Base-by-base conservation (phyloP, 2,797 vertebrate genomes). In the Platalea minor region DNA sequence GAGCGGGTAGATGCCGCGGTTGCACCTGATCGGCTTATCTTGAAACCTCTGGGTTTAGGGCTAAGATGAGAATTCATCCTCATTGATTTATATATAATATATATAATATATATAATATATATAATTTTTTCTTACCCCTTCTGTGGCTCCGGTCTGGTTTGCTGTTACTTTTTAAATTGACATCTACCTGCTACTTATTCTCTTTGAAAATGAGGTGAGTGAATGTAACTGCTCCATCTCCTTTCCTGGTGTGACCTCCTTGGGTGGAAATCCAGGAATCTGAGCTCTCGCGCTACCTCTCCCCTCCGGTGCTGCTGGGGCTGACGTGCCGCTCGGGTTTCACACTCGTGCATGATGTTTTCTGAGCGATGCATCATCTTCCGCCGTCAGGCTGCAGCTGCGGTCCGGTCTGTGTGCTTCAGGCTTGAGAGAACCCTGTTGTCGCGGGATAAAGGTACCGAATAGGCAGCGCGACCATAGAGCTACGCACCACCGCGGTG, bases 1-100 rank as follows among this genome's bases (percentile, higher is more conserved):
- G 41, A 24, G 1, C 0, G 3, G 4, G 14, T 19, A 50, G 3
- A 4, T 46, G 43, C 39, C 0, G 4, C 53, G 59, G 72, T 8
- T 26, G 39, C 56, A 78, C 31, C 23, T 9, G 15, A 16, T 20
- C 1, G 1, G 26, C 23, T 29, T 54, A 18, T 39, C 24, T 24
- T 35, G 29, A 72, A 82, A 70, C 13, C 6, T 63, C 29, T 11
- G 23, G 5, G 10, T 28, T 84, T 59, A 35, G 13, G 29, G 57
- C 35, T 19, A 63, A 26, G 3, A 3, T 10, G 14, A 51, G 4
- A 46, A 53, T 50, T 39, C 3, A 43, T 39, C 35, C 13, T 31
- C 10, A 5, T 0, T n/a, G 14, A 13, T 35, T 50, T 67, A 13
- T 41, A 41, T 45, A 15, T 29, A 20, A 41, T 53, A 11, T 24